Evolutionary conservation across 2,888 invertebrate species (phyloP).

Genomic region (Hanleya hanleyi): DNA sequence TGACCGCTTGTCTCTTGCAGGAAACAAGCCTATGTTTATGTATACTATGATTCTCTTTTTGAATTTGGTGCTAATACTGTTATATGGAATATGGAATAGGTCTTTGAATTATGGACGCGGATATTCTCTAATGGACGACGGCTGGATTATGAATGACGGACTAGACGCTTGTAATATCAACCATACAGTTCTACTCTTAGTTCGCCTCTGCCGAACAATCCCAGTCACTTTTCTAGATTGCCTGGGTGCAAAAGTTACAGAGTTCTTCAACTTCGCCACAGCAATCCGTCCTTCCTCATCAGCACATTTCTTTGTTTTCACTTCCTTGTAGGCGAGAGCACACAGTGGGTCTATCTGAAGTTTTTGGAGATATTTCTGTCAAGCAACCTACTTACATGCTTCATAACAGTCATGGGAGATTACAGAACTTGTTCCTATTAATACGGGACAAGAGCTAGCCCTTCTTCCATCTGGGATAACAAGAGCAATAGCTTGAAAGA

Average conservation of each 20-base stretch:
- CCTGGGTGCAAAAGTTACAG: background rate
- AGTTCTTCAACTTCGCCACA: background rate
- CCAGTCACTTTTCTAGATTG: background rate
- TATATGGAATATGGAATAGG: no score
- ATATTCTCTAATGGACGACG: no score
- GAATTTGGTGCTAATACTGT: no score
- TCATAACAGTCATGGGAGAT: background rate
- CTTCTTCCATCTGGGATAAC: background rate
- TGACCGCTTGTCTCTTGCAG: no score
- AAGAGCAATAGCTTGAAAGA: background rate
- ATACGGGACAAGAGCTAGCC: background rate
- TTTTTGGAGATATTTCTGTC: slow-evolving; percentile 1
- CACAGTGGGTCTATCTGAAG: background rate
- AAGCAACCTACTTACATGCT: background rate
- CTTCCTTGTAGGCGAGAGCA: background rate
- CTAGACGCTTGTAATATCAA: no score
- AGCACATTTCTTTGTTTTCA: background rate
- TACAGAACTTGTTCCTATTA: background rate
- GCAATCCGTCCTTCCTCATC: background rate
- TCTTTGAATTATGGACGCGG: no score
- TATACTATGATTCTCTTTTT: no score
- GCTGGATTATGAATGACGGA: no score
- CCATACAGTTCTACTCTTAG: background rate
- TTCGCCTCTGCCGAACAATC: background rate
- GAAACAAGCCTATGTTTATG: no score